Evolutionary conservation across 2,113 vertebrate genomes (phyloP).

Genomic region (Apodemus speciosus): DNA sequence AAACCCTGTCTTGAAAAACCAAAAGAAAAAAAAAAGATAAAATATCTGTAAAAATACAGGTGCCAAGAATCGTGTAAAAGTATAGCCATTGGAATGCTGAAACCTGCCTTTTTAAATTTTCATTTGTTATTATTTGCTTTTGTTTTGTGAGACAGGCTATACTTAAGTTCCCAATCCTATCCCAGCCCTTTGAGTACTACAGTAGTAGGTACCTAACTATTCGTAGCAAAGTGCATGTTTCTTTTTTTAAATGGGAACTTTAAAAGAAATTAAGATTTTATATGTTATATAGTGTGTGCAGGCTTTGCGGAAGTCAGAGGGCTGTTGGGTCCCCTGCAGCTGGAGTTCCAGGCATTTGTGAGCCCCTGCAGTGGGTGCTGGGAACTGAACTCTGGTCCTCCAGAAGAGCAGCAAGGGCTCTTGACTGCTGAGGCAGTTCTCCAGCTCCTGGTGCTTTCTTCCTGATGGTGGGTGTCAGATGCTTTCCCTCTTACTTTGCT

Average conservation of each 20-base stretch:
- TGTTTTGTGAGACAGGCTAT: not conserved
- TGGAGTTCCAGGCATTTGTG: not conserved
- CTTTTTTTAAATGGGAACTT: not conserved
- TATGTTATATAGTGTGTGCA: not conserved
- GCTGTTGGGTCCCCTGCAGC: not conserved
- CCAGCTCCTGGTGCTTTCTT: not conserved
- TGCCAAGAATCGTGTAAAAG: not conserved
- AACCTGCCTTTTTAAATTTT: constrained; percentile 9
- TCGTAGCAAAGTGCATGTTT: not conserved
- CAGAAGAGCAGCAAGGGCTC: not conserved
- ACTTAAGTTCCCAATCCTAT: not conserved
- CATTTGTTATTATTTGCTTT: not conserved
- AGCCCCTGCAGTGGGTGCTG: not conserved
- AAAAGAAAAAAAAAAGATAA: no score
- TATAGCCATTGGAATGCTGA: not conserved
- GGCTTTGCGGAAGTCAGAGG: not conserved
- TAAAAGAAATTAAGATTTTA: not conserved
- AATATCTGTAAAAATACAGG: not conserved
- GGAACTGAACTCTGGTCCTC: not conserved
- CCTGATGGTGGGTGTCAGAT: constrained; percentile 35
- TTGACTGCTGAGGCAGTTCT: not conserved
- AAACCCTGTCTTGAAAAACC: no score
- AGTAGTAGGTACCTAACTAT: not conserved
- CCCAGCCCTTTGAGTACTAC: not conserved
- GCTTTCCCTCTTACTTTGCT: constrained; percentile 11